phyloP scores from a whole-genome alignment of 2,113 vertebrate genomes.

The Cyanistes caeruleus region DNA sequence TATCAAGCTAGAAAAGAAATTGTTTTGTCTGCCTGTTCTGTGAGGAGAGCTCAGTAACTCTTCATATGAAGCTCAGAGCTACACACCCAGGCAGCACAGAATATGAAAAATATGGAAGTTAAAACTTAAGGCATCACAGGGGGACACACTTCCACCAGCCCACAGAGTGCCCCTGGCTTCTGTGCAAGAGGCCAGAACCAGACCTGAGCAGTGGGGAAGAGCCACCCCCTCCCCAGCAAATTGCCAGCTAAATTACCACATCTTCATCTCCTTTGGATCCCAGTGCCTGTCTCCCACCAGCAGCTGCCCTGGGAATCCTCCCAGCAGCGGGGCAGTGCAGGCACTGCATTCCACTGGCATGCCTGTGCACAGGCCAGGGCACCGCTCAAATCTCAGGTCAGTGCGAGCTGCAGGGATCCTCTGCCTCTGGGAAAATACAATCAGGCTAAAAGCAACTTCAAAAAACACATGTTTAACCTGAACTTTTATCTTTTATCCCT shows the following conservation, averaged over 20 bases:
- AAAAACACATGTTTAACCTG: conserved; percentile 52
- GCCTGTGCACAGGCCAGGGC: background rate
- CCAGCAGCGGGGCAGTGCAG: background rate
- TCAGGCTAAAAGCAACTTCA: conserved; percentile 55
- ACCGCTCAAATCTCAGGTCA: background rate
- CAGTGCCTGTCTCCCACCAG: background rate
- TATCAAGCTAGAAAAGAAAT: too few species aligned
- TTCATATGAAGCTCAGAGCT: too few species aligned
- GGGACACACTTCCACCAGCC: background rate
- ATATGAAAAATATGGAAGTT: too few species aligned
- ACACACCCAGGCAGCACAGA: too few species aligned
- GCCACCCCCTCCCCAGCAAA: background rate
- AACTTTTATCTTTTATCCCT: conserved; percentile 66
- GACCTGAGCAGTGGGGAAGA: background rate
- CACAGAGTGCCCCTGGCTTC: background rate
- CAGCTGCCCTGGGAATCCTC: conserved; percentile 30
- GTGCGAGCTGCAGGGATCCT: conserved; percentile 42
- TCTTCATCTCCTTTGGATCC: background rate
- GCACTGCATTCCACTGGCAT: background rate
- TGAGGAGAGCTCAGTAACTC: too few species aligned
- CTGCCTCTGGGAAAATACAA: background rate
- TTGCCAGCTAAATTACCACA: background rate
- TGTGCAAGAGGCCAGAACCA: background rate
- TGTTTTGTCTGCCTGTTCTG: too few species aligned
- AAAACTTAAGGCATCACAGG: too few species aligned